Evolutionary conservation across 2,888 invertebrate species (phyloP).

Genomic region (Lochmaea crataegi): DNA sequence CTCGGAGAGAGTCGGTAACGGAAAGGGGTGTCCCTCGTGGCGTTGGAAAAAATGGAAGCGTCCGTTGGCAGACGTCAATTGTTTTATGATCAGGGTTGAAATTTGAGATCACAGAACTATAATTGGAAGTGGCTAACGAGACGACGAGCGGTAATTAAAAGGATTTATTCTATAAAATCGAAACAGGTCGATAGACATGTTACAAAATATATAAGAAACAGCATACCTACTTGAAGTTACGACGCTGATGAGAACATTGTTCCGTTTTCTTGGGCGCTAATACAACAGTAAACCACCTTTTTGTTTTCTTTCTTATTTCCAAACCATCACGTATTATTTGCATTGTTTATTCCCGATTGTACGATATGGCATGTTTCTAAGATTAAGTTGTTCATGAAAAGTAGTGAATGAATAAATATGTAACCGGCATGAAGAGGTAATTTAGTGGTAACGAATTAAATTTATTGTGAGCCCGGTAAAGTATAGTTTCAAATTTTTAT

Average conservation of each 20-base stretch:
- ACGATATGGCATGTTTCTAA: slow-evolving; percentile 15
- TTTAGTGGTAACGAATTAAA: not conserved
- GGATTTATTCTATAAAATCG: too few species aligned
- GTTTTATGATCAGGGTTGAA: too few species aligned
- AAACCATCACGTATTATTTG: not conserved
- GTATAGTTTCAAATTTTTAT: too few species aligned
- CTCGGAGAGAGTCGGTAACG: too few species aligned
- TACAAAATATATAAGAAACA: not conserved
- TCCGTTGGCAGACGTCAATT: too few species aligned
- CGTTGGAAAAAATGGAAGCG: too few species aligned
- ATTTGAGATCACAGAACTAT: too few species aligned
- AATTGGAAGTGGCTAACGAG: too few species aligned
- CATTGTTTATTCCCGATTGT: not conserved
- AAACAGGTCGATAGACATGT: too few species aligned
- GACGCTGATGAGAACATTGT: not conserved
- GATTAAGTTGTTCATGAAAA: not conserved
- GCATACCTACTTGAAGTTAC: not conserved
- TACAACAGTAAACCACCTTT: not conserved
- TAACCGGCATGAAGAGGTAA: not conserved
- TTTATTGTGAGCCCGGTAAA: not conserved
- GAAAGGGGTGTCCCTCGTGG: too few species aligned
- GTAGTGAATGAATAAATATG: not conserved
- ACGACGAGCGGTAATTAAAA: too few species aligned
- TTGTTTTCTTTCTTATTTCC: not conserved
- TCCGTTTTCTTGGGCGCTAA: not conserved